Evolutionary conservation across 1,140 invertebrate species (phyloP), one percentile per base, ranked within the genome.

Genomic region (Zaprionus vittiger): DNA sequence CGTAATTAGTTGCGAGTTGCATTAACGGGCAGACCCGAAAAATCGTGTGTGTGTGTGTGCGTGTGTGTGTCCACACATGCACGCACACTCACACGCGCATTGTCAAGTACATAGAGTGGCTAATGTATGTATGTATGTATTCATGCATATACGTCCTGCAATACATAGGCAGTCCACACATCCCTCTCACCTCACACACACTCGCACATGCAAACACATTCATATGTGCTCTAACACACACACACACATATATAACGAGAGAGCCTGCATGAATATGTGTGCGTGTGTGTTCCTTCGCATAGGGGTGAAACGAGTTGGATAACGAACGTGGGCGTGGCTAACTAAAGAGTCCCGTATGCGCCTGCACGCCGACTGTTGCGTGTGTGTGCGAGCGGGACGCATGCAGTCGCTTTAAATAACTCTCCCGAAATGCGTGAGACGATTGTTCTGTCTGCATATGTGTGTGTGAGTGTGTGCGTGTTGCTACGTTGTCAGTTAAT

Each of bases 1-100:
- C 65, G 80, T 83, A 87, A 87, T 87, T 87, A 87, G 80, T 89
- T 83, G 73, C 60, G 22, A 72, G 74, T 57, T 77, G 62, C 47
- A 71, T 59, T 71, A 60, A 41, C 63, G 22, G 47, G 28, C 38
- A 55, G 60, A 54, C 34, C 47, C 56, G 26, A 57, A 61, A 73
- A 59, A 49, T 57, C 49, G 79, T 62, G 34, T 62, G 37, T 41
- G 37, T 41, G 41, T 66, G 37, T 41, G 20, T 22, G 41, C 17
- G 17, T 44, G 17, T 47, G 24, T 75, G 62, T 64, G 62, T 78
- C 22, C 52, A 72, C 47, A 74, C 52, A 37, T 5, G 34, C 41
- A 76, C 49, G 54, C 44, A 71, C 52, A 56, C 28, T 61, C 49
- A 22, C n/a, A 44, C 20, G 52, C 22, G 55, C 44, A 74, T 52